These are phyloP conservation scores for Plecturocebus donacophilus DNA, from an alignment of 2,113 vertebrate species.

Conservation along the genomic window DNA sequence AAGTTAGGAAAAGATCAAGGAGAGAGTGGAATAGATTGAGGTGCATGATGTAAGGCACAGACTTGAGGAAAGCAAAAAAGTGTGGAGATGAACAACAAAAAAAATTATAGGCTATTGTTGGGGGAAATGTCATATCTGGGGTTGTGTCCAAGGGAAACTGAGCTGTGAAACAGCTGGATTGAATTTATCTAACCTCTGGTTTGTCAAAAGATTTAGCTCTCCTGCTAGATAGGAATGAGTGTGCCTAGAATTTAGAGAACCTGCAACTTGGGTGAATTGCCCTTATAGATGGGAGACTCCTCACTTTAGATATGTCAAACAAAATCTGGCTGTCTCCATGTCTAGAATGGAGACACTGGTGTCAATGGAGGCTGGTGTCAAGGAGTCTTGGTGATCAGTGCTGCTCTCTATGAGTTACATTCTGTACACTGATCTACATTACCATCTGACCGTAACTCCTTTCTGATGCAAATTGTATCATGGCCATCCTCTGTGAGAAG, in stretches of 20 bases:
- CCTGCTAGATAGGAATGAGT: background rate
- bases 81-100: background rate
- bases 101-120: background rate
- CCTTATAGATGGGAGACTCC: background rate
- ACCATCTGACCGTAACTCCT: background rate
- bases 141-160: background rate
- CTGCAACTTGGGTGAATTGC: background rate
- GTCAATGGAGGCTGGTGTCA: background rate
- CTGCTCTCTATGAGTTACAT: background rate
- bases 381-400: background rate
- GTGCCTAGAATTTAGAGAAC: background rate
- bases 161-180: background rate
- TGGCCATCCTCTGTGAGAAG: background rate
- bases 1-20: background rate
- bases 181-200: background rate
- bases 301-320: background rate
- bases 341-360: background rate
- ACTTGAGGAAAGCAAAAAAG: background rate
- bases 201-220: background rate
- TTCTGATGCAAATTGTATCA: background rate
- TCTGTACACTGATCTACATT: background rate
- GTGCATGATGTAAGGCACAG: background rate
- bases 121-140: background rate
- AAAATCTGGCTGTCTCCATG: background rate
- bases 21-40: background rate